A percentile compares a stretch with the other conserved stretches of the same genome.
These are phyloP conservation scores for Leptopilina syphax DNA, from an alignment of 2,888 invertebrate genomes.

Conservation along the genomic window DNA sequence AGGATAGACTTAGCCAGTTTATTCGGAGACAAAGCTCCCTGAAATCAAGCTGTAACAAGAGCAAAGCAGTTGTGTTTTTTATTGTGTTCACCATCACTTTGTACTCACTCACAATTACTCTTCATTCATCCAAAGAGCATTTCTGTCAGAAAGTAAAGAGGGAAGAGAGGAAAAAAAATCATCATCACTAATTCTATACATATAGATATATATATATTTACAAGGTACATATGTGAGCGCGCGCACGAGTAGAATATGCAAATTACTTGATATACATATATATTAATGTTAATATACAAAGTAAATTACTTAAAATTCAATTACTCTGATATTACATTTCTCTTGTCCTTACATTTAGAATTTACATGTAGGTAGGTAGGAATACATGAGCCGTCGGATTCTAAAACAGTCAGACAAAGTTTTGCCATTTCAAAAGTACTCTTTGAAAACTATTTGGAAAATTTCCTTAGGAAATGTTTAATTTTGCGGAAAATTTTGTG, in stretches of 20 bases:
- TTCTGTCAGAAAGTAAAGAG: background rate
- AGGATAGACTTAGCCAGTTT: constrained; percentile 18
- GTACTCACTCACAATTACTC: constrained; percentile 15
- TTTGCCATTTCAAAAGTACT: background rate
- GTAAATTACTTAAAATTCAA: constrained; percentile 17
- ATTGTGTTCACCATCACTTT: constrained; percentile 8
- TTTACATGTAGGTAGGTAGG: background rate
- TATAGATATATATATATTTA: background rate
- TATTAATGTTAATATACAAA: constrained; percentile 17
- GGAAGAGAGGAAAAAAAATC: background rate
- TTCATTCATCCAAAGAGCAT: background rate
- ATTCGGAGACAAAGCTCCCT: constrained; percentile 12
- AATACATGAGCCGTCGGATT: constrained; percentile 12
- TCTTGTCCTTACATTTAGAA: constrained; percentile 16
- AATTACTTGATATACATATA: background rate
- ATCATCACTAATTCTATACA: background rate
- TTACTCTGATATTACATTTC: constrained; percentile 20
- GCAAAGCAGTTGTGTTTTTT: constrained; percentile 9
- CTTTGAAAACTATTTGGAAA: background rate
- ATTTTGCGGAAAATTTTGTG: background rate
- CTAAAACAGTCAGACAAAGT: constrained; percentile 10
- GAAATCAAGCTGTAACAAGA: constrained; percentile 20
- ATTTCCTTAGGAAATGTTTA: background rate
- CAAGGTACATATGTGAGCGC: background rate
- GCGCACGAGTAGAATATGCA: background rate